Conservation (phyloP, 2,888 invertebrate genomes). For the Melangyna quadrimaculata region DNA sequence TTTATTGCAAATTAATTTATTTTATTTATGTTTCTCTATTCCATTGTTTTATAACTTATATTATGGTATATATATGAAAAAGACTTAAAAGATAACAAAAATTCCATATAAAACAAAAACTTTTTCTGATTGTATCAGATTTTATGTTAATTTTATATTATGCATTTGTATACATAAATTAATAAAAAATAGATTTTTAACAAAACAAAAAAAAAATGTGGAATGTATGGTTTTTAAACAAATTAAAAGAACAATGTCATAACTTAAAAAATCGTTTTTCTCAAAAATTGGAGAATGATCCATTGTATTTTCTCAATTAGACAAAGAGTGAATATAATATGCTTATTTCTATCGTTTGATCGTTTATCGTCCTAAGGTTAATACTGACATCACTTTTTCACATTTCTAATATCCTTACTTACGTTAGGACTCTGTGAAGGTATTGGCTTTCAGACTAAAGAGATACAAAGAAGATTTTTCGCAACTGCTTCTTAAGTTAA, state of each 20-base stretch:
- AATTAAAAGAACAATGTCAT: conserved; percentile 16
- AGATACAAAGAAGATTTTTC: too few species aligned
- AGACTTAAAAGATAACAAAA: neutral
- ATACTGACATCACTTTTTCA: too few species aligned
- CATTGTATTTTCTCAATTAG: neutral
- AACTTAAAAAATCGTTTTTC: neutral
- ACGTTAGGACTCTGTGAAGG: too few species aligned
- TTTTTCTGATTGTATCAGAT: conserved; percentile 61
- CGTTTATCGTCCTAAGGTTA: too few species aligned
- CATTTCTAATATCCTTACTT: too few species aligned
- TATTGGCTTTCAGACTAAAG: too few species aligned
- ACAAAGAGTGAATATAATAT: neutral
- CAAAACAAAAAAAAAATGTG: conserved; percentile 56
- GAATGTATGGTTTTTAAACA: conserved; percentile 53
- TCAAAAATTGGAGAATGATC: neutral
- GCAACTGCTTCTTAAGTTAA: too few species aligned
- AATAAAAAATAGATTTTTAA: conserved; percentile 24
- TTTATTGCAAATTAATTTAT: conserved; percentile 50
- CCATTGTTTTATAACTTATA: neutral
- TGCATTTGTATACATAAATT: neutral
- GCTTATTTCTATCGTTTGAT: neutral
- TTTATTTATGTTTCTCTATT: neutral
- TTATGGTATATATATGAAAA: neutral
- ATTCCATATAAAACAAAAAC: conserved; percentile 9
- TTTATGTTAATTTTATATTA: conserved; percentile 23